Evolutionary conservation across 2,113 vertebrate genomes (phyloP).

Genomic region (Argyrosomus japonicus): DNA sequence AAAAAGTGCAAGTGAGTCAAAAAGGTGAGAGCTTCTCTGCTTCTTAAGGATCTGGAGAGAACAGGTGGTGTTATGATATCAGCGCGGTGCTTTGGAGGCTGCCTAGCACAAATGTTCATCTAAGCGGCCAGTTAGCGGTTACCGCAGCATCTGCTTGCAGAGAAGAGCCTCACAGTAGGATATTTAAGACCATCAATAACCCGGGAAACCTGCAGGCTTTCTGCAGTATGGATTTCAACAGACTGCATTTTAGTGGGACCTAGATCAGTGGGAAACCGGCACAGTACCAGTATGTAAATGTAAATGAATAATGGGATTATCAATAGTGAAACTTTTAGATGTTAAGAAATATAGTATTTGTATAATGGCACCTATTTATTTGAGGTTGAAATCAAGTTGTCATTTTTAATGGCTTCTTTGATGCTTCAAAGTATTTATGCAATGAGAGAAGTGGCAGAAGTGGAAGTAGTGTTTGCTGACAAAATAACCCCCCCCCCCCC

Average conservation of each 20-base stretch:
- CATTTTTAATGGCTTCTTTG: background rate
- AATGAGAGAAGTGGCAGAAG: background rate
- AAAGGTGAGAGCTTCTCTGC: constrained; percentile 36
- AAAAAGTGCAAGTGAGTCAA: constrained; percentile 27
- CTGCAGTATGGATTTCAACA: constrained; percentile 34
- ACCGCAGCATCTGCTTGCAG: constrained; percentile 72
- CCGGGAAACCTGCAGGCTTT: constrained; percentile 55
- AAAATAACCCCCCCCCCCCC: background rate
- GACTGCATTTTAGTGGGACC: constrained; percentile 11
- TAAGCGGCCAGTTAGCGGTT: constrained; percentile 75
- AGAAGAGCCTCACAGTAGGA: constrained; percentile 66
- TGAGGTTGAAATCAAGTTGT: background rate
- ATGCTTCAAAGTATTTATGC: background rate
- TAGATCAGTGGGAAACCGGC: constrained; percentile 7
- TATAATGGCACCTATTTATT: background rate
- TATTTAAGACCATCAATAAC: constrained; percentile 67
- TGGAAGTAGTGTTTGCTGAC: background rate
- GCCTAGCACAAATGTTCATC: constrained; percentile 75
- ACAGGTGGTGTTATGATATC: constrained; percentile 81
- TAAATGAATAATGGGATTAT: background rate
- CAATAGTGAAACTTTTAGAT: background rate
- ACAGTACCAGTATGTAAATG: background rate
- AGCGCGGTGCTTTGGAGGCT: constrained; percentile 66
- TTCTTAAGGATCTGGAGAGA: constrained; percentile 68
- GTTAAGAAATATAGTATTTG: background rate